phyloP scores from a whole-genome alignment of 2,888 invertebrate genomes.

The Phragmatobia fuliginosa region DNA sequence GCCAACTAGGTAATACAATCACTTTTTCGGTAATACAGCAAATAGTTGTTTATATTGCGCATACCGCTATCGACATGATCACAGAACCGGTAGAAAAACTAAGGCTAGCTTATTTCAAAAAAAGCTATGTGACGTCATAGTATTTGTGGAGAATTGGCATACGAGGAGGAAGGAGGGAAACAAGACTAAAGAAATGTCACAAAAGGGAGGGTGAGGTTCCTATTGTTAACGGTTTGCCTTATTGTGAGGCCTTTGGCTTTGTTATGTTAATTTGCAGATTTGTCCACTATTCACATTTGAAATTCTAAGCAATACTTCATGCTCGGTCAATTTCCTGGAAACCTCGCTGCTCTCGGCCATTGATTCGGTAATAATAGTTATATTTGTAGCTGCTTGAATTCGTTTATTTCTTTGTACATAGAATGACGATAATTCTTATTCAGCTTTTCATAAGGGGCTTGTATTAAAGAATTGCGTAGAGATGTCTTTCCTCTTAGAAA shows the following conservation, averaged over 20 bases:
- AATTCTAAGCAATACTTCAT: constrained; percentile 33
- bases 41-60: neutral
- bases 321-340: constrained; percentile 30
- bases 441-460: no score
- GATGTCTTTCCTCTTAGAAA: neutral
- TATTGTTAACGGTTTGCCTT: constrained; percentile 36
- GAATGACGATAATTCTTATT: no score
- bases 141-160: constrained; percentile 15
- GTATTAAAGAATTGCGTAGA: neutral
- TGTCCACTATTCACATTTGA: constrained; percentile 32
- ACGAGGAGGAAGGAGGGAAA: constrained; percentile 9
- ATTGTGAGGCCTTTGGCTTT: constrained; percentile 37
- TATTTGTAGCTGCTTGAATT: neutral
- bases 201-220: constrained; percentile 2
- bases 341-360: constrained; percentile 24
- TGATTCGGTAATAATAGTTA: neutral
- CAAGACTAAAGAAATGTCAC: constrained; percentile 21
- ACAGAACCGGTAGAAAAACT: neutral
- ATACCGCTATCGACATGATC: neutral
- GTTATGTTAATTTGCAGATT: constrained; percentile 48
- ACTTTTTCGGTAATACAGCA: neutral
- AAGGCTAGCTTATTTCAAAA: neutral
- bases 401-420: neutral
- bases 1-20: neutral
- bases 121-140: constrained; percentile 21